Percentiles rank a stretch among this genome's conserved stretches.
Conservation (phyloP, 2,888 invertebrate species). For the Ferrisia virgata region DNA sequence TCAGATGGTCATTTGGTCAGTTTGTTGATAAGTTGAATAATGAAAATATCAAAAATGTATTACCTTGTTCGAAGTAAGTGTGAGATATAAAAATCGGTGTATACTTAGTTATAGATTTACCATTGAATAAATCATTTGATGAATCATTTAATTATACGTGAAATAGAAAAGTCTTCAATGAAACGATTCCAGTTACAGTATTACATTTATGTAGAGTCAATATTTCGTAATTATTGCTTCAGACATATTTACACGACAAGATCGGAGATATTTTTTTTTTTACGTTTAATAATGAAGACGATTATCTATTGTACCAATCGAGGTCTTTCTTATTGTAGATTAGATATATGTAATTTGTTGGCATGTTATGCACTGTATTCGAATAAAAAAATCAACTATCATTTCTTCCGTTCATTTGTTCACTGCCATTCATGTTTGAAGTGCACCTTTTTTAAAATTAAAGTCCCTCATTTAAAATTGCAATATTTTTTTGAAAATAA, state of each 20-base stretch:
- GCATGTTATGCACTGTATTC: too few species aligned
- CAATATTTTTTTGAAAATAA: too few species aligned
- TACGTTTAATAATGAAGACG: neutral
- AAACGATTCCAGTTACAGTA: too few species aligned
- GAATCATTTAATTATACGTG: constrained; percentile 1
- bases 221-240: neutral
- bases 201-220: neutral
- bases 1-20: neutral
- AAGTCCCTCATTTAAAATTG: too few species aligned
- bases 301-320: neutral
- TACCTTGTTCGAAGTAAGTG: neutral
- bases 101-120: neutral
- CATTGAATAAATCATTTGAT: neutral
- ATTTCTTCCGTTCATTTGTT: too few species aligned
- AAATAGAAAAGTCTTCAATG: neutral
- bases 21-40: neutral
- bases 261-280: neutral
- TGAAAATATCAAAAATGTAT: neutral
- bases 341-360: too few species aligned
- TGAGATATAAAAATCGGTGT: neutral
- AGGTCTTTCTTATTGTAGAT: too few species aligned
- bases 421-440: too few species aligned
- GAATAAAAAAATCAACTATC: too few species aligned
- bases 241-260: neutral
- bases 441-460: too few species aligned